Evolutionary conservation across 2,888 invertebrate genomes (phyloP).

Genomic region (Lycaena phlaeas): DNA sequence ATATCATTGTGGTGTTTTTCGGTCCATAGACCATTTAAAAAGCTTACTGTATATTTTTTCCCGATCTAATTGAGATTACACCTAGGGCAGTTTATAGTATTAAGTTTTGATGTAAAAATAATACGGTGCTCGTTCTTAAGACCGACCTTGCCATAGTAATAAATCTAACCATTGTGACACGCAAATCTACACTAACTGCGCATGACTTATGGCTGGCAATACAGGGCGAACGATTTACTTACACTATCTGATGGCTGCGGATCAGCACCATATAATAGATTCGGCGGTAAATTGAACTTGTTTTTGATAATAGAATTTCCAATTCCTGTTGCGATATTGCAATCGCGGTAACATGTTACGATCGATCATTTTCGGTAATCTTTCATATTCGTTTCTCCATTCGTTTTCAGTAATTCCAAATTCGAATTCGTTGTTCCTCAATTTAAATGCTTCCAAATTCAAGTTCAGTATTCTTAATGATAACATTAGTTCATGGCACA

Average conservation of each 20-base stretch:
- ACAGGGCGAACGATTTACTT: constrained; percentile 33
- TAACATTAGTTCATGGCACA: too few species aligned
- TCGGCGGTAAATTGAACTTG: constrained; percentile 33
- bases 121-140: constrained; percentile 27
- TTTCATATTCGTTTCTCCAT: too few species aligned
- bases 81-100: background rate
- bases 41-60: background rate
- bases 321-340: constrained; percentile 16
- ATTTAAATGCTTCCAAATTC: too few species aligned
- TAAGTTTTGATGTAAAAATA: constrained; percentile 13
- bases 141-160: constrained; percentile 49
- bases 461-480: too few species aligned
- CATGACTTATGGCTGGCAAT: constrained; percentile 41
- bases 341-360: too few species aligned
- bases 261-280: constrained; percentile 22
- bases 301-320: constrained; percentile 43
- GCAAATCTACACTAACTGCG: constrained; percentile 58
- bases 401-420: background rate
- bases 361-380: too few species aligned
- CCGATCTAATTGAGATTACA: background rate
- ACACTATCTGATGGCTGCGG: constrained; percentile 24
- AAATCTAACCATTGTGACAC: constrained; percentile 55
- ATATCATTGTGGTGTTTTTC: too few species aligned
- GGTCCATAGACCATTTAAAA: too few species aligned
- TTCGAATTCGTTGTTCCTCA: too few species aligned